phyloP scores from a whole-genome alignment of 1,140 invertebrate genomes.

The Drosophila navojoa region DNA sequence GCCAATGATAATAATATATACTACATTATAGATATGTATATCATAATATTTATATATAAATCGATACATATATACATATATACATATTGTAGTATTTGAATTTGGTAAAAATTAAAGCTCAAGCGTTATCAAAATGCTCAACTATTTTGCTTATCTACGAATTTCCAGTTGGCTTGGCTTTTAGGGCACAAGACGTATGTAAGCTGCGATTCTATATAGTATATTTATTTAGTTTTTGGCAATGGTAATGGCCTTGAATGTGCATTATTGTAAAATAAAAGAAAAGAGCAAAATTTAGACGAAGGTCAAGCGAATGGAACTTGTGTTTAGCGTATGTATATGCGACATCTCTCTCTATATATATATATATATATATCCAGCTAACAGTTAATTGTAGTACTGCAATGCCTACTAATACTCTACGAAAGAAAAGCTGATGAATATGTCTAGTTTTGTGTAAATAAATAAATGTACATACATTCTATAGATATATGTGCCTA shows the following conservation, averaged over 20 bases:
- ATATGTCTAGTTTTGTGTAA: conserved; percentile 68
- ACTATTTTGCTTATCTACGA: conserved; percentile 64
- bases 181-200: conserved; percentile 58
- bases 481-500: conserved; percentile 25
- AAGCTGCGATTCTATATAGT: conserved; percentile 55
- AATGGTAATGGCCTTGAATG: conserved; percentile 64
- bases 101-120: conserved; percentile 27
- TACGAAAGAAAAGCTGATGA: conserved; percentile 44
- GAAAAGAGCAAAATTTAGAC: background rate
- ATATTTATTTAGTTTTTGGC: conserved; percentile 39
- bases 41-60: background rate
- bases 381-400: conserved; percentile 47
- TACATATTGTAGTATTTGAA: background rate
- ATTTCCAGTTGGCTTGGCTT: conserved; percentile 79
- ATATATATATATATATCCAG: background rate
- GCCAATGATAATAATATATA: too few relatives aligned
- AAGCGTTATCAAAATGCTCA: conserved; percentile 31
- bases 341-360: background rate
- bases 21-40: too few relatives aligned
- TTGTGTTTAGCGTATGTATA: conserved; percentile 21
- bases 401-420: conserved; percentile 58
- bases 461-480: background rate
- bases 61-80: too few relatives aligned
- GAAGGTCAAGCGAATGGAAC: conserved; percentile 32
- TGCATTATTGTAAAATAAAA: conserved; percentile 12